Evolutionary conservation across 2,888 invertebrate genomes (phyloP).

Genomic region (Trachelus troglodyta): DNA sequence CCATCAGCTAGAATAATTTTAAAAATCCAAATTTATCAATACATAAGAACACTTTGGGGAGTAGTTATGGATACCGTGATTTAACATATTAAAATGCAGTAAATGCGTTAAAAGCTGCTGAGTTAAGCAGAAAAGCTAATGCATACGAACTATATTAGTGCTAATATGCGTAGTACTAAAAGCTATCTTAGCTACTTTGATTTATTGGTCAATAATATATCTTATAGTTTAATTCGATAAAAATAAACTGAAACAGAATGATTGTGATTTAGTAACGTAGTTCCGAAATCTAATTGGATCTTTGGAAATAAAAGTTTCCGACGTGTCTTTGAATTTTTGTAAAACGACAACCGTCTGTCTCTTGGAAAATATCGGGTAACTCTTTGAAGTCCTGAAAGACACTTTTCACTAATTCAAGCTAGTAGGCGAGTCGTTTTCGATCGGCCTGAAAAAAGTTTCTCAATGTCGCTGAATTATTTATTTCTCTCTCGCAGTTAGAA

Average conservation of each 20-base stretch:
- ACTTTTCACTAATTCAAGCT: background rate
- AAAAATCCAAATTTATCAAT: background rate
- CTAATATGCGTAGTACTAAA: background rate
- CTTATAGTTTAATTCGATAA: background rate
- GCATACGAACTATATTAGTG: background rate
- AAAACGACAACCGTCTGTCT: background rate
- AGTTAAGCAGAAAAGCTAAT: too few species aligned
- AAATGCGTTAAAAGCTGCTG: background rate
- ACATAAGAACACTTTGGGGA: background rate
- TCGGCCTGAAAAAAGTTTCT: background rate
- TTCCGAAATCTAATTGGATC: background rate
- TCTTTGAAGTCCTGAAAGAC: background rate
- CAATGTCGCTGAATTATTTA: constrained; percentile 2
- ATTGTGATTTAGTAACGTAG: background rate
- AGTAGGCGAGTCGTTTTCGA: background rate
- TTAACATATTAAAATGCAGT: background rate
- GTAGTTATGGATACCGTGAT: background rate
- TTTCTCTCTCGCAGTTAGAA: background rate
- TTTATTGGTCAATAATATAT: background rate
- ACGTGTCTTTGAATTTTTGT: background rate
- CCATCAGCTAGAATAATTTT: background rate
- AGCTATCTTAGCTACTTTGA: background rate
- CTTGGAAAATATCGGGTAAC: background rate
- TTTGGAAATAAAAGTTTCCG: background rate
- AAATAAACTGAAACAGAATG: background rate